These are phyloP conservation scores for Cerceris ruficornis DNA, from an alignment of 2,888 invertebrate species.

Conservation along the genomic window DNA sequence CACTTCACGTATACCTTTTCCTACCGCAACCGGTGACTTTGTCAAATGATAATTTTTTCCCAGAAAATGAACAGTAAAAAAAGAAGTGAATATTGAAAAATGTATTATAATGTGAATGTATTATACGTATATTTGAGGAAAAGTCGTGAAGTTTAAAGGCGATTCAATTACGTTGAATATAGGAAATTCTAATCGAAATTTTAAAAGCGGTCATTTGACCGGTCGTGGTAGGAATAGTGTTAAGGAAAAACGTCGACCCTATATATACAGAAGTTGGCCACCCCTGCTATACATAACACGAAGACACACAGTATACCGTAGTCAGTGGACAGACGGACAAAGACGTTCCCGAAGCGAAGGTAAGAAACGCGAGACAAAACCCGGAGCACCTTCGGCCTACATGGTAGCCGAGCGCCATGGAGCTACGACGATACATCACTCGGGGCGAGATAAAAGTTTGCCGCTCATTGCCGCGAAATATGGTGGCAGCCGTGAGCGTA, in stretches of 20 bases:
- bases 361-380: conserved; percentile 1
- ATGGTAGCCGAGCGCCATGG: conserved; percentile 23
- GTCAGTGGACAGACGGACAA: conserved; percentile 4
- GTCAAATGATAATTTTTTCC: too few relatives aligned
- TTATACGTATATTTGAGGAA: too few relatives aligned
- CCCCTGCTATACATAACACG: not conserved
- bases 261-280: not conserved
- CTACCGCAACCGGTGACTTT: too few relatives aligned
- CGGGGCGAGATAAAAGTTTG: conserved; percentile 60
- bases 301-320: conserved; percentile 1
- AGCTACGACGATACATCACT: conserved; percentile 48
- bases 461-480: conserved; percentile 61
- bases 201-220: too few relatives aligned
- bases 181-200: too few relatives aligned
- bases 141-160: too few relatives aligned
- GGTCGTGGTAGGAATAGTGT: not conserved
- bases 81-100: too few relatives aligned
- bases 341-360: not conserved
- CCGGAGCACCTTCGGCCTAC: conserved; percentile 29
- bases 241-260: not conserved
- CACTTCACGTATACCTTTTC: too few relatives aligned
- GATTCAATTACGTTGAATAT: too few relatives aligned
- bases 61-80: too few relatives aligned
- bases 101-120: too few relatives aligned
- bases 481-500: conserved; percentile 33